Conservation (phyloP, 2,113 vertebrate species). For the Ginglymostoma cirratum region DNA sequence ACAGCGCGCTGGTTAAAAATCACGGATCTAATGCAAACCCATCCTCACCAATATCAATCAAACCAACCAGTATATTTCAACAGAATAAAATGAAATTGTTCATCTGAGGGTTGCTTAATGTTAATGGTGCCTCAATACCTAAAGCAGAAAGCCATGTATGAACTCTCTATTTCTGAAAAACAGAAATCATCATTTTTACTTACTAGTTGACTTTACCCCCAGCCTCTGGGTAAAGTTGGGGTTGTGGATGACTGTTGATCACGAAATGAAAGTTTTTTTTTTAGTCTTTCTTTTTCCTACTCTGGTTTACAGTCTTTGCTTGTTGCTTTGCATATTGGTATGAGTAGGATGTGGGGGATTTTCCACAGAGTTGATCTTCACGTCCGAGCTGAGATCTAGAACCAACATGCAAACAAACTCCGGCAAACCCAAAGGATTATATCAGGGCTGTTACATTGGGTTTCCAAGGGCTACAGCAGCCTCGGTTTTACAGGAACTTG, state of each 20-base stretch:
- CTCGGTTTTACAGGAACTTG: not conserved
- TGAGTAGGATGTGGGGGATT: not conserved
- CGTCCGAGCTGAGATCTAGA: not conserved
- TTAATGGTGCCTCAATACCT: too few relatives aligned
- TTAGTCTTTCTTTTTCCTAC: not conserved
- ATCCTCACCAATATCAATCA: too few relatives aligned
- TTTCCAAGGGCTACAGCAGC: not conserved
- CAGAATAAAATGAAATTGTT: too few relatives aligned
- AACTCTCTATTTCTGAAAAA: too few relatives aligned
- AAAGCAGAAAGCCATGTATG: too few relatives aligned
- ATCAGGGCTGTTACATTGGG: not conserved
- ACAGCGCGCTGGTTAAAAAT: too few relatives aligned
- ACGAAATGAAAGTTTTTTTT: not conserved
- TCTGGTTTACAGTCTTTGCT: not conserved
- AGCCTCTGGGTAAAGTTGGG: too few relatives aligned
- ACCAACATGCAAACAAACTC: not conserved
- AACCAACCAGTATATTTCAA: too few relatives aligned
- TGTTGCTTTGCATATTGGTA: not conserved
- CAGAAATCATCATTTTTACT: too few relatives aligned
- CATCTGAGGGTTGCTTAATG: too few relatives aligned
- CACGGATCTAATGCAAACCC: too few relatives aligned
- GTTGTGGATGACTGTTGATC: not conserved
- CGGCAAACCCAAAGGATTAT: not conserved
- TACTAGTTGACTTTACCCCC: too few relatives aligned
- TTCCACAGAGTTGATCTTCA: not conserved